Conservation (phyloP, 2,797 vertebrate species). For the Melanogrammus aeglefinus region DNA sequence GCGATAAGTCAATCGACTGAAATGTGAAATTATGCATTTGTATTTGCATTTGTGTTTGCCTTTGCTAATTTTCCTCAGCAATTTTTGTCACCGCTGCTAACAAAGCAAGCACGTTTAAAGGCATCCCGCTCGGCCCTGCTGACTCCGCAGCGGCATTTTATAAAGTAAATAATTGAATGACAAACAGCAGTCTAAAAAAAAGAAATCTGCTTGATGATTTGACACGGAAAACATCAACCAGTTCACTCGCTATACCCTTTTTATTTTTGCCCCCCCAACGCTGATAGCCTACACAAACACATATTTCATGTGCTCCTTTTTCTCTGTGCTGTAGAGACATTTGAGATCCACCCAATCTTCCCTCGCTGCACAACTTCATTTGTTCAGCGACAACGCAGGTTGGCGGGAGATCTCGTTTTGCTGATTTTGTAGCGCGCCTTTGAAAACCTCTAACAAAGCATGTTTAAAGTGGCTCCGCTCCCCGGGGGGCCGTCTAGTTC, state of each 20-base stretch:
- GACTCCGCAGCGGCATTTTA: background rate
- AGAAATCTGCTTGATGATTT: background rate
- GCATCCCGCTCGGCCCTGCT: background rate
- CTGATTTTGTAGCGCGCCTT: constrained; percentile 43
- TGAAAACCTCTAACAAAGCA: constrained; percentile 37
- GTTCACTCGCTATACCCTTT: background rate
- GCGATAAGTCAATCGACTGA: background rate
- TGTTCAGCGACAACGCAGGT: background rate
- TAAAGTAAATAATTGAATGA: background rate
- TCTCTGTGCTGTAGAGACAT: background rate
- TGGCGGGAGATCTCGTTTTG: constrained; percentile 25
- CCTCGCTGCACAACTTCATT: background rate
- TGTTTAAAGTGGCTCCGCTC: constrained; percentile 37
- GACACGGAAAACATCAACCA: background rate
- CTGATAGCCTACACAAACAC: background rate
- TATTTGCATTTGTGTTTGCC: too few relatives aligned
- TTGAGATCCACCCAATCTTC: background rate
- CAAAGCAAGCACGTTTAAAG: background rate
- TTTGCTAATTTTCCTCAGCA: background rate
- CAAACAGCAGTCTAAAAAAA: background rate
- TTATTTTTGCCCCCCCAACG: too few relatives aligned
- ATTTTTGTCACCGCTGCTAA: background rate
- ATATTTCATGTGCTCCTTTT: background rate
- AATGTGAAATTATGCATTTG: background rate
- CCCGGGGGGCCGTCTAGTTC: constrained; percentile 28